A percentile compares a stretch with the other conserved stretches of the same genome.
Evolutionary conservation across 2,113 vertebrate genomes (phyloP).

Genomic region (Notarius lentiginosus): DNA sequence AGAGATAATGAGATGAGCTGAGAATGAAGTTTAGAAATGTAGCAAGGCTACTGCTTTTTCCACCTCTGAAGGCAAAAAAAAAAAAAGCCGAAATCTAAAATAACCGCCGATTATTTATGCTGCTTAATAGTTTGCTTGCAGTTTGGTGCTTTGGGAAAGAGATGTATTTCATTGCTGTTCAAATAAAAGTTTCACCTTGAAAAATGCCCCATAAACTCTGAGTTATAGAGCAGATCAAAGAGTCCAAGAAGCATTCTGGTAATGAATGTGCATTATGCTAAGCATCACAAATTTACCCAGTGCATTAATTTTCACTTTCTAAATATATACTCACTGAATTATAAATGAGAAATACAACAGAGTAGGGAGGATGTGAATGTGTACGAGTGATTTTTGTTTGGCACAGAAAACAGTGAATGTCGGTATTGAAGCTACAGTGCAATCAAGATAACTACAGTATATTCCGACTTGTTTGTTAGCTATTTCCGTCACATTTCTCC

Average conservation of each 20-base stretch:
- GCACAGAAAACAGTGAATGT: neutral
- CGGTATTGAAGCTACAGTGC: neutral
- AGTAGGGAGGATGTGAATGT: neutral
- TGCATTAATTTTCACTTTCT: conserved; percentile 3
- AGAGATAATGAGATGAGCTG: no score
- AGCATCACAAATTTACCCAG: conserved; percentile 18
- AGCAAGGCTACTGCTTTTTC: neutral
- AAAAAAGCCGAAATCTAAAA: neutral
- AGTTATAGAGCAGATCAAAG: neutral
- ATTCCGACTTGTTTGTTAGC: neutral
- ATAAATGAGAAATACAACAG: conserved; percentile 5
- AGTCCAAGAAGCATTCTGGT: neutral
- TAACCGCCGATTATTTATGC: neutral
- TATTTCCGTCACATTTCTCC: neutral
- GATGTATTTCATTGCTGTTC: conserved; percentile 7
- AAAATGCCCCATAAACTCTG: conserved; percentile 11
- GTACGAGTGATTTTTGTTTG: neutral
- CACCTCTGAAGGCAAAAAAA: neutral
- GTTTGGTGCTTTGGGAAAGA: neutral
- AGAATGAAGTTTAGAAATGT: neutral
- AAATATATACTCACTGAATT: conserved; percentile 28
- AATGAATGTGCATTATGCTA: conserved; percentile 15
- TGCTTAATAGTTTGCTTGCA: neutral
- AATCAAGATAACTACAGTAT: neutral
- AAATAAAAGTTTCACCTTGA: conserved; percentile 15